A percentile compares a stretch with the other conserved stretches of the same genome.
These are phyloP conservation scores for Isoperla grammatica DNA, from an alignment of 2,888 invertebrate genomes.

Conservation along the genomic window DNA sequence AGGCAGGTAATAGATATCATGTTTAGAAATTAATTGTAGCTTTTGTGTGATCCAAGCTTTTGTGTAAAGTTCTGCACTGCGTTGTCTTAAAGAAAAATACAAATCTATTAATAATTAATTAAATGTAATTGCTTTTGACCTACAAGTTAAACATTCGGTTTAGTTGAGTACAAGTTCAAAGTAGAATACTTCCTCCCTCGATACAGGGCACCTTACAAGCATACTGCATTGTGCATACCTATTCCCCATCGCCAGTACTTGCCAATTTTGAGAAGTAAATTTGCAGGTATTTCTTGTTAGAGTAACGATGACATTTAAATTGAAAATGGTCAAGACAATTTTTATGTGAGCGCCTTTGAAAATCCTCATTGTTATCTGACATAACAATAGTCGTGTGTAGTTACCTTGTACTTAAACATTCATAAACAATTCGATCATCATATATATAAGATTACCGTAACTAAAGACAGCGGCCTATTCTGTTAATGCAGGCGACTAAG, in stretches of 20 bases:
- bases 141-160: background rate
- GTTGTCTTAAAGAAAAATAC: too few species aligned
- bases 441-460: background rate
- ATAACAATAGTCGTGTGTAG: conserved; percentile 10
- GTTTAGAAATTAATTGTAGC: too few species aligned
- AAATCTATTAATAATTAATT: background rate
- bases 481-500: background rate
- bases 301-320: background rate
- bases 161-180: background rate
- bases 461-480: too few species aligned
- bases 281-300: background rate
- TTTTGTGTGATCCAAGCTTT: too few species aligned
- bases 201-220: too few species aligned
- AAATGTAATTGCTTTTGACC: too few species aligned
- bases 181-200: too few species aligned
- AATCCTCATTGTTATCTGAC: conserved; percentile 20
- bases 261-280: background rate
- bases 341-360: conserved; percentile 11
- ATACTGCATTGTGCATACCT: too few species aligned
- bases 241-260: too few species aligned
- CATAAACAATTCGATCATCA: conserved; percentile 9
- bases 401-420: conserved; percentile 8
- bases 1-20: too few species aligned
- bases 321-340: background rate
- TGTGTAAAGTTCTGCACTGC: too few species aligned